phyloP scores from a whole-genome alignment of 2,888 invertebrate genomes.

The Icerya purchasi region DNA sequence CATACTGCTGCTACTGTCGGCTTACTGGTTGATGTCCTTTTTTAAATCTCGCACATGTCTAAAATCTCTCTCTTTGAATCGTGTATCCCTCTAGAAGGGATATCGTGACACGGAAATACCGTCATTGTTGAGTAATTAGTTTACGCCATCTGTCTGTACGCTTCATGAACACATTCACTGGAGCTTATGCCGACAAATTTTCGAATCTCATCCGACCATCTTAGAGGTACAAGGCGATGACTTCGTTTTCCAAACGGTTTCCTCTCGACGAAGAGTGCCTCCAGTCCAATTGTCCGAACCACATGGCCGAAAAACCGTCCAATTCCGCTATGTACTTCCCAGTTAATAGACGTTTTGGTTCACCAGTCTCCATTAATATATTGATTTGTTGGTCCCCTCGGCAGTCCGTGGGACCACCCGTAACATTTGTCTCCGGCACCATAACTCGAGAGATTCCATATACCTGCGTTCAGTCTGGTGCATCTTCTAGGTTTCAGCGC shows the following conservation, averaged over 20 bases:
- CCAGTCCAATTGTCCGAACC: background rate
- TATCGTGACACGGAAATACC: background rate
- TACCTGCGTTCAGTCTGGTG: background rate
- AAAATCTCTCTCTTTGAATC: background rate
- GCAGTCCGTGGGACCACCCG: too few species aligned
- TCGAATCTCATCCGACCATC: background rate
- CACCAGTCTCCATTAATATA: background rate
- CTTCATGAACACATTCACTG: background rate
- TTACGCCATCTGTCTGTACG: background rate
- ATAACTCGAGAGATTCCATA: background rate
- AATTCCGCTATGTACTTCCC: too few species aligned
- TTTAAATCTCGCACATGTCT: too few species aligned
- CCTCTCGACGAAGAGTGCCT: background rate
- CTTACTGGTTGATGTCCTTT: too few species aligned
- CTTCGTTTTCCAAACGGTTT: background rate
- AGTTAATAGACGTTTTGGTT: background rate
- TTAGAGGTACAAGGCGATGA: background rate
- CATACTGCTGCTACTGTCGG: too few species aligned
- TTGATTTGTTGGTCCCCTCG: background rate
- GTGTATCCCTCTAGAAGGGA: background rate
- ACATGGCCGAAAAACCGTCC: background rate
- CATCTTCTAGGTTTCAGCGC: background rate
- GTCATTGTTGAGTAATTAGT: background rate
- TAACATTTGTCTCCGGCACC: background rate
- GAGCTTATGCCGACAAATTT: background rate